Percentiles rank a stretch among this genome's conserved stretches.
These are phyloP conservation scores for Cydia strobilella DNA, from an alignment of 1,140 invertebrate genomes.

Conservation along the genomic window DNA sequence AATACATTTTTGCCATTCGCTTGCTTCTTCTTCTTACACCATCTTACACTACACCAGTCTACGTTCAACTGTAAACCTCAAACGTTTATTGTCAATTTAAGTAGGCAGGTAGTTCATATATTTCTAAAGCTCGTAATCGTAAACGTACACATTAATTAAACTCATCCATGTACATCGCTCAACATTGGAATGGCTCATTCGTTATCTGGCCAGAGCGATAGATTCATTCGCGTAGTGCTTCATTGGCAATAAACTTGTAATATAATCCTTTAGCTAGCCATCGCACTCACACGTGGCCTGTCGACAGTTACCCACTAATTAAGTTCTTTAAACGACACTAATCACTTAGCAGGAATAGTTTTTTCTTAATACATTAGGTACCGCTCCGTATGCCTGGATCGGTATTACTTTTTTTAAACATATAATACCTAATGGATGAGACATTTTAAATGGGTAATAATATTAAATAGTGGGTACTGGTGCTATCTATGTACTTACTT, in stretches of 20 bases:
- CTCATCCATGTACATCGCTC: neutral
- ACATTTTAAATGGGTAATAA: too few species aligned
- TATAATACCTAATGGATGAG: too few species aligned
- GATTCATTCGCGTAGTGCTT: neutral
- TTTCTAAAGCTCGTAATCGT: too few species aligned
- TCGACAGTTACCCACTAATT: slow-evolving; percentile 18
- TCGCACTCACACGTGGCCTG: slow-evolving; percentile 6
- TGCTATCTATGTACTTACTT: too few species aligned
- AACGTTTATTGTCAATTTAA: too few species aligned
- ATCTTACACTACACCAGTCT: too few species aligned
- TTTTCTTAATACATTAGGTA: neutral
- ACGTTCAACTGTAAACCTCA: too few species aligned
- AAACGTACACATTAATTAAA: neutral
- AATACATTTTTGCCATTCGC: too few species aligned
- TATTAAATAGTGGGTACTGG: too few species aligned
- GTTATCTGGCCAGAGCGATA: neutral
- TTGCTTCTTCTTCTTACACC: too few species aligned
- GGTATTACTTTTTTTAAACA: neutral
- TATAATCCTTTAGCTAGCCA: neutral
- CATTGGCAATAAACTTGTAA: neutral
- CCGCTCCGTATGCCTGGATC: neutral
- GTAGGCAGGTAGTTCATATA: too few species aligned
- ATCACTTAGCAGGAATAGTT: slow-evolving; percentile 1
- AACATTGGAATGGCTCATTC: neutral
- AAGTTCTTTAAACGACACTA: slow-evolving; percentile 1